These are phyloP conservation scores for Chrysina gloriosa DNA, from an alignment of 2,888 invertebrate species.

Conservation along the genomic window DNA sequence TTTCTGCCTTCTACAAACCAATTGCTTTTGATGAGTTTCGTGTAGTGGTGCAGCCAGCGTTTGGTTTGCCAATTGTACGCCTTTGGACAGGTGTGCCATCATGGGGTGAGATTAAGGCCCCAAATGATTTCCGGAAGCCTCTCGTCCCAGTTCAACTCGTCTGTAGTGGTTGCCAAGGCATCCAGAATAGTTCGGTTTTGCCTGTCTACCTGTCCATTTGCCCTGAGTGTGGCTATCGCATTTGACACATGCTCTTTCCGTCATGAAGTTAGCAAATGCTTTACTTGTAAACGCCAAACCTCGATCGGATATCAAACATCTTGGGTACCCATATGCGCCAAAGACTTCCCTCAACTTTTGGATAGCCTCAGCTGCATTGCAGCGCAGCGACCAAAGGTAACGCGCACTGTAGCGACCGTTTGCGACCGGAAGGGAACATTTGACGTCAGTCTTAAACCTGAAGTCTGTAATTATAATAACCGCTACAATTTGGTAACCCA, in stretches of 20 bases:
- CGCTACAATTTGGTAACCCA: no score
- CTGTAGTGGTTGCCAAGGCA: constrained; percentile 50
- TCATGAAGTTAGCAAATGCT: constrained; percentile 43
- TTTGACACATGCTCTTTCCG: constrained; percentile 41
- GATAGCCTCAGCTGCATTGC: not conserved
- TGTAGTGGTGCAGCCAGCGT: not conserved
- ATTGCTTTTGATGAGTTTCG: not conserved
- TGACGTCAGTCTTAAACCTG: constrained; percentile 38
- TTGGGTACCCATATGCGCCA: constrained; percentile 44
- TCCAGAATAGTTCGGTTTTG: constrained; percentile 53
- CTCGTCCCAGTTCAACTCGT: constrained; percentile 54
- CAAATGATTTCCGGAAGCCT: constrained; percentile 51
- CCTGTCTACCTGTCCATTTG: constrained; percentile 53
- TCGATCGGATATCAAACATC: constrained; percentile 46
- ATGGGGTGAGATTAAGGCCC: constrained; percentile 53
- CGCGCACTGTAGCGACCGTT: constrained; percentile 46
- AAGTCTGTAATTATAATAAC: no score
- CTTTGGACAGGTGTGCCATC: constrained; percentile 41
- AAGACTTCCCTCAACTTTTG: constrained; percentile 1
- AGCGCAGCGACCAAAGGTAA: constrained; percentile 33
- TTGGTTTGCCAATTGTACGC: not conserved
- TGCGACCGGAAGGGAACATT: constrained; percentile 48
- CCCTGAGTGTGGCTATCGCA: constrained; percentile 47
- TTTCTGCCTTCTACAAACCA: not conserved
- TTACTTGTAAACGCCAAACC: no score